A percentile compares a stretch with the other conserved stretches of the same genome.
Evolutionary conservation across 2,113 vertebrate genomes (phyloP).

Genomic region (Boulengeromyrus knoepffleri): DNA sequence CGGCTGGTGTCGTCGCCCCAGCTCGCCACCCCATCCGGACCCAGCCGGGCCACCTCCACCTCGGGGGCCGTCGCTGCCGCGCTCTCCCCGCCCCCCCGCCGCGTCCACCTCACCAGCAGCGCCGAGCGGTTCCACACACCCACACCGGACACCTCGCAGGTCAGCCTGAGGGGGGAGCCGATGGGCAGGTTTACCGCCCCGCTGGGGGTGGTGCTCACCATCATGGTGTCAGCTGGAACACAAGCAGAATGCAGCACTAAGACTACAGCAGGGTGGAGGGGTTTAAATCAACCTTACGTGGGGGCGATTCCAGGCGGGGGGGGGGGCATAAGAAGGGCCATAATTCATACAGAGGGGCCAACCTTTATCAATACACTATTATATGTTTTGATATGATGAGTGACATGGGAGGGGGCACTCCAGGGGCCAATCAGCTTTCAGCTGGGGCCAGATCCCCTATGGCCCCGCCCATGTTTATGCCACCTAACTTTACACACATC

Average conservation of each 20-base stretch:
- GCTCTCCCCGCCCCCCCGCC: constrained; percentile 47
- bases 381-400: background rate
- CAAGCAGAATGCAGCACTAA: background rate
- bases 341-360: background rate
- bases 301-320: background rate
- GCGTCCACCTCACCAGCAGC: constrained; percentile 63
- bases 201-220: constrained; percentile 55
- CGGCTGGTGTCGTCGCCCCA: constrained; percentile 65
- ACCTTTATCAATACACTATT: background rate
- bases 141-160: constrained; percentile 64
- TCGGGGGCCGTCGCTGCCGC: background rate
- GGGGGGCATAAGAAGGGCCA: background rate
- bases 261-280: background rate
- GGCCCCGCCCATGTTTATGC: background rate
- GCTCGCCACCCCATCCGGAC: constrained; percentile 60
- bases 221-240: constrained; percentile 64
- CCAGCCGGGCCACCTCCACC: constrained; percentile 65
- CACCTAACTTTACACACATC: background rate
- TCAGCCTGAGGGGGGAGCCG: constrained; percentile 60
- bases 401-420: background rate
- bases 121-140: constrained; percentile 47
- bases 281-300: background rate
- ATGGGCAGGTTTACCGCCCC: constrained; percentile 52
- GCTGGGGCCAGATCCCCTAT: background rate
- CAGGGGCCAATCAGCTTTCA: background rate